Evolutionary conservation across 2,888 invertebrate genomes (phyloP).

Genomic region (Ectemnius lituratus): DNA sequence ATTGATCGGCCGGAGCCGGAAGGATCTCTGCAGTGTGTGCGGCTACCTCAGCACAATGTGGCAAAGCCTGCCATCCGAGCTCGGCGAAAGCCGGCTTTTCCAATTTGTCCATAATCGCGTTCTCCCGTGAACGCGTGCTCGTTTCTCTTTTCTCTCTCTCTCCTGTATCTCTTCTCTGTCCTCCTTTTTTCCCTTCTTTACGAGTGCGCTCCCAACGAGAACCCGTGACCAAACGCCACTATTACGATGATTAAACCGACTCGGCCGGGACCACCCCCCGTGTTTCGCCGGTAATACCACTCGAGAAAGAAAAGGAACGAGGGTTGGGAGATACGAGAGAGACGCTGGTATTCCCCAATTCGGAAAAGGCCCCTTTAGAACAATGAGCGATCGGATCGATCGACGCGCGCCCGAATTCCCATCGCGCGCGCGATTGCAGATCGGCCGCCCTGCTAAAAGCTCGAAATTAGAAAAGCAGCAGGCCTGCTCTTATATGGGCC

Average conservation of each 20-base stretch:
- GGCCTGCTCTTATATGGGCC: too few species aligned
- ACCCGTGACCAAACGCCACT: constrained; percentile 1
- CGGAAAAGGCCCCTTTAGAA: neutral
- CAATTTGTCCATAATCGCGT: constrained; percentile 5
- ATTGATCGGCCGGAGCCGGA: constrained; percentile 23
- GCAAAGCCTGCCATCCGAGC: too few species aligned
- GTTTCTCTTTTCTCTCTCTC: too few species aligned
- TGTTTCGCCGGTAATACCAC: constrained; percentile 1
- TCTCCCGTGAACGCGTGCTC: neutral
- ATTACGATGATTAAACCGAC: constrained; percentile 7
- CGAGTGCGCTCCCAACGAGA: neutral
- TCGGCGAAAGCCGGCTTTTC: neutral
- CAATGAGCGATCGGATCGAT: neutral
- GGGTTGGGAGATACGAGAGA: too few species aligned
- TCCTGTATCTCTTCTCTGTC: too few species aligned
- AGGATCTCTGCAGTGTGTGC: neutral
- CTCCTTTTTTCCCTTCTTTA: neutral
- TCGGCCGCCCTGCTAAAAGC: neutral
- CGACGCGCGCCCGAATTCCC: neutral
- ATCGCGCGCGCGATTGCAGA: neutral
- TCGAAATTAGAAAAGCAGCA: too few species aligned
- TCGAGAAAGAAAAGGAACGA: too few species aligned
- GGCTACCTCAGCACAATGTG: neutral
- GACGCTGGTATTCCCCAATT: neutral
- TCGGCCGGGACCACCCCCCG: neutral